phyloP scores from a whole-genome alignment of 2,113 vertebrate genomes.

The Datnioides undecimradiatus region DNA sequence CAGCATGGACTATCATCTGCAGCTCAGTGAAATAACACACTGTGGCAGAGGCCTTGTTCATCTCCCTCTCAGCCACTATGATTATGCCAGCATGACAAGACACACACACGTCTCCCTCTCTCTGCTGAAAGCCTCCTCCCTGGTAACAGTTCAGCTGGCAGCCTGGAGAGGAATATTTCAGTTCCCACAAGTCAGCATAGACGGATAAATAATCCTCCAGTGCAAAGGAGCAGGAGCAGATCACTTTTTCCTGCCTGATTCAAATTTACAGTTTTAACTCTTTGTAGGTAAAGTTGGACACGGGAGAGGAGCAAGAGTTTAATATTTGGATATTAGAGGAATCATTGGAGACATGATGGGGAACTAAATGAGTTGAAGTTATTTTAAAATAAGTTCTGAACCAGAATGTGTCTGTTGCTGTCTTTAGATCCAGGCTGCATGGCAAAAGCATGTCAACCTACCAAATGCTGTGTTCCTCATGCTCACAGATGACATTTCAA shows the following conservation, averaged over 20 bases:
- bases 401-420: slow-evolving; percentile 1
- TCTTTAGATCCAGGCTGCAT: not conserved
- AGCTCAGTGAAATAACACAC: slow-evolving; percentile 71
- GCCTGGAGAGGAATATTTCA: slow-evolving; percentile 75
- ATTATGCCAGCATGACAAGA: slow-evolving; percentile 68
- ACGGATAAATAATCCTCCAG: slow-evolving; percentile 78
- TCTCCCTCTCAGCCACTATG: slow-evolving; percentile 58
- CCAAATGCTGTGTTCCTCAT: slow-evolving; percentile 14
- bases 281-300: slow-evolving; percentile 27
- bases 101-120: slow-evolving; percentile 63
- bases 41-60: slow-evolving; percentile 35
- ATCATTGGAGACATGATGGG: not conserved
- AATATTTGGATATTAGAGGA: not conserved
- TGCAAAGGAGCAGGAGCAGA: slow-evolving; percentile 48
- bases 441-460: not conserved
- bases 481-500: slow-evolving; percentile 15
- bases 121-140: slow-evolving; percentile 57
- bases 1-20: slow-evolving; percentile 63
- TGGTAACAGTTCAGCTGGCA: slow-evolving; percentile 77
- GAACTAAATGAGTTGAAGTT: not conserved
- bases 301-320: not conserved
- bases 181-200: slow-evolving; percentile 76
- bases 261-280: slow-evolving; percentile 66
- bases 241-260: slow-evolving; percentile 63
- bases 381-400: slow-evolving; percentile 6